Percentiles rank a stretch among this genome's conserved stretches.
Evolutionary conservation across 1,140 invertebrate genomes (phyloP).

Genomic region (Drosophila pseudoananassae): DNA sequence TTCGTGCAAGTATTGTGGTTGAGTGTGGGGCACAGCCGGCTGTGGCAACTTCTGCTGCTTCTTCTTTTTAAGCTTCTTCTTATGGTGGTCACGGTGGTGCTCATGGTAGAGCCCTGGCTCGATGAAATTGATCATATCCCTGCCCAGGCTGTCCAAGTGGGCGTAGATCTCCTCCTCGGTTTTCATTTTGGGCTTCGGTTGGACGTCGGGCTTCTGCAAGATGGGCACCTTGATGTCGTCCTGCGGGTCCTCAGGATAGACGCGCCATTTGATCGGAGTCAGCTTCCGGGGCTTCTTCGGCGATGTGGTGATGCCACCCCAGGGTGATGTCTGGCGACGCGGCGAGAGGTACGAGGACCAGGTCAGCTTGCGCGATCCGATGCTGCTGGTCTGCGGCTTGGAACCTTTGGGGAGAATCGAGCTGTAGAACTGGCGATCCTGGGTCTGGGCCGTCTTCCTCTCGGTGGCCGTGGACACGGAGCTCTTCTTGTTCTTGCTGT

Average conservation of each 20-base stretch:
- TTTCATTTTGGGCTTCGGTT: not conserved
- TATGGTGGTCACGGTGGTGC: not conserved
- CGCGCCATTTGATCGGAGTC: not conserved
- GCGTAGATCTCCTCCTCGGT: not conserved
- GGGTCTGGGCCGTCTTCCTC: not conserved
- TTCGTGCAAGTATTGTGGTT: no score
- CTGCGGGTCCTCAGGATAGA: not conserved
- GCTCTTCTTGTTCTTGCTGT: not conserved
- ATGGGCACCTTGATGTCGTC: not conserved
- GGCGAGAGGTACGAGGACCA: not conserved
- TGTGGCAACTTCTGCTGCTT: no score
- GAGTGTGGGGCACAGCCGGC: no score
- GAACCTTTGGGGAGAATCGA: not conserved
- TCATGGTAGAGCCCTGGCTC: not conserved
- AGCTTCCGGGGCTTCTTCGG: not conserved
- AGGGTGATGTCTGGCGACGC: not conserved
- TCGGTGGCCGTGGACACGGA: no score
- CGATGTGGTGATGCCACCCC: not conserved
- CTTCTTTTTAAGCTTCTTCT: no score
- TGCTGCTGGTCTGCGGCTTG: not conserved
- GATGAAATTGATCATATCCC: not conserved
- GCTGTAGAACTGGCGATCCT: not conserved
- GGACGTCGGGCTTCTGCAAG: not conserved
- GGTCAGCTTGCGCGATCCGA: not conserved
- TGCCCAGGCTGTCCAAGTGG: not conserved